A percentile compares a stretch with the other conserved stretches of the same genome.
phyloP scores from a whole-genome alignment of 2,888 invertebrate genomes.

The Drosophila infuscata region DNA sequence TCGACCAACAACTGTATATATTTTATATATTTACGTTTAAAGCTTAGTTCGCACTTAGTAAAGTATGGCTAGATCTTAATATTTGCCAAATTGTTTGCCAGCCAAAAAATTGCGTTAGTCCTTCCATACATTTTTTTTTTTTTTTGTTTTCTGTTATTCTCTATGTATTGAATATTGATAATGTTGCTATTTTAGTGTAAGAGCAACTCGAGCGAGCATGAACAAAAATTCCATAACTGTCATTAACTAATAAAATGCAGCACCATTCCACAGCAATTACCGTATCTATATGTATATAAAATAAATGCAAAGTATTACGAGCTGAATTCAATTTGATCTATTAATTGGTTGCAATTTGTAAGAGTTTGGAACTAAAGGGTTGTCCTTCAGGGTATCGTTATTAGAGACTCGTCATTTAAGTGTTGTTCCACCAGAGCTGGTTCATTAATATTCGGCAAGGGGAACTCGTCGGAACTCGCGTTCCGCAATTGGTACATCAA shows the following conservation, averaged over 20 bases:
- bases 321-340: not conserved
- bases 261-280: not conserved
- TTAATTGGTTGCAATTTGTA: not conserved
- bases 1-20: not conserved
- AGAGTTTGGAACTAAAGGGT: too few species aligned
- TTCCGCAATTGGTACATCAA: constrained; percentile 12
- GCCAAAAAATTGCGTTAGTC: constrained; percentile 3
- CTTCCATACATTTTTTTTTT: not conserved
- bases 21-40: not conserved
- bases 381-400: not conserved
- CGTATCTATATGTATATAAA: constrained; percentile 2
- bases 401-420: not conserved
- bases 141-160: constrained; percentile 9
- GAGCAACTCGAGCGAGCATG: constrained; percentile 43
- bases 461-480: constrained; percentile 9
- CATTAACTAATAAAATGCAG: not conserved
- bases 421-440: constrained; percentile 5
- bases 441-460: constrained; percentile 1
- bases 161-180: constrained; percentile 25
- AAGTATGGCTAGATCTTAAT: constrained; percentile 17
- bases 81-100: constrained; percentile 25
- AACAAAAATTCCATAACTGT: constrained; percentile 37
- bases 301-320: constrained; percentile 1
- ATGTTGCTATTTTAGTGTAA: constrained; percentile 3
- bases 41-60: not conserved